Base-by-base conservation (phyloP, 2,113 vertebrate genomes). In the Passer montanus region DNA sequence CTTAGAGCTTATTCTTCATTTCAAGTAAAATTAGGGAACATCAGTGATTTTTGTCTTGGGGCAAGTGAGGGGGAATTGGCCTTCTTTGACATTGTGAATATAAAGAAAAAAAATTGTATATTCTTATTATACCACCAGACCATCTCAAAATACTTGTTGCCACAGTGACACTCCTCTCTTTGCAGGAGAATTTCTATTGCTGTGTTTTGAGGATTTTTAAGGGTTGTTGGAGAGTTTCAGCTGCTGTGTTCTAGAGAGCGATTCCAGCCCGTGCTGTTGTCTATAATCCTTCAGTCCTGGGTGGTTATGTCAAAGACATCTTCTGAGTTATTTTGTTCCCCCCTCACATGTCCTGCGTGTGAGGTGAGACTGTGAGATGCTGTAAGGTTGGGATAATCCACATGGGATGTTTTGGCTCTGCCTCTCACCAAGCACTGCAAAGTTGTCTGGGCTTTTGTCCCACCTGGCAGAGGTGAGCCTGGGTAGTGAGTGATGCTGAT, bases 1-100 rank as follows among this genome's bases (percentile, higher is more conserved):
- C 52, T 80, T 86, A 68, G 28, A 90, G 11, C 26, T 85, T 73
- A 41, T 11, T 73, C 55, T 86, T 94, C 30, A 28, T 68, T 90
- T 39, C 41, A 90, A 90, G 50, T 31, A 31, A 88, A 91, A 39
- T 67, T 72, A 56, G 28, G 11, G 24, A 90, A 27, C 17, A n/a
- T 39, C 13, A 27, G 22, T 49, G n/a, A 59, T 89, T 78, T 76
- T 77, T 86, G 11, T 64, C 19, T 69, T 69, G 68, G n/a, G 49
- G 19, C 46, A 77, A 37, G 26, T 43, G 44, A 47, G 19, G 12
- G 11, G 24, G 22, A 69, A 66, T 23, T 81, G 9, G 22, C 37
- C 17, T 88, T 83, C 35, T 30, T 53, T 86, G 46, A 81, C 20
- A 19, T 0, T 37, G 20, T 78, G 37, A 81, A 74, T 52, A 44